Evolutionary conservation across 2,113 vertebrate genomes (phyloP), one percentile per base, ranked within the genome.

Genomic region (Malurus melanocephalus): DNA sequence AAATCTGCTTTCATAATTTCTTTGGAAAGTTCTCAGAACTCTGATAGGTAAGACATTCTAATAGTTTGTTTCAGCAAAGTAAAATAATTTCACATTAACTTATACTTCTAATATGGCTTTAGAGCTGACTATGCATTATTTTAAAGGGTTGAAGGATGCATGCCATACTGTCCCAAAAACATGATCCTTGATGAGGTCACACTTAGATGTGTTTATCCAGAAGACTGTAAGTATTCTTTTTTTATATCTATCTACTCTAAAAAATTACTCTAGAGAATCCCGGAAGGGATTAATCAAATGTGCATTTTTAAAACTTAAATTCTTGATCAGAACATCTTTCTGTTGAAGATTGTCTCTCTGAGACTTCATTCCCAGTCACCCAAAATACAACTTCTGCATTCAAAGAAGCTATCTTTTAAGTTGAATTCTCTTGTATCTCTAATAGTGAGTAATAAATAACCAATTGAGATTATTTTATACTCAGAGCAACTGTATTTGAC

Each of bases 151-250:
- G 99, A 99, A 97, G 99, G 99, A 93, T 99, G 99, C 93, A 98
- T 99, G 92, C 99, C 99, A 5, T 97, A 98, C 57, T 99, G 99
- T 94, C 99, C 99, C 60, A 98, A 97, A 95, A 96, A 96, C 85
- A 99, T 99, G 99, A 97, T 99, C 67, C 98, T 99, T 45, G 99
- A 99, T 97, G 99, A 99, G 81, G 83, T 99, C 93, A 99, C 99
- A 16, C 97, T 98, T 92, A 98, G 98, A 97, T 99, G 99, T 96
- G 99, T 99, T 87, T 98, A 99, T 96, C 97, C 94, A 81, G 98
- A 98, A 96, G 99, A 99, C 94, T 99, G 99, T 99, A 96, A 98
- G 99, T 99, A 69, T 86, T 18, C 27, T 71, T 94, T 46, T 15
- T 15, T 81, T 72, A 53, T 79, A 72, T 62, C 85, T 42, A 13